A percentile compares a stretch with the other conserved stretches of the same genome.
Conservation (phyloP, 2,888 invertebrate species). For the Cylloceria caligata region DNA sequence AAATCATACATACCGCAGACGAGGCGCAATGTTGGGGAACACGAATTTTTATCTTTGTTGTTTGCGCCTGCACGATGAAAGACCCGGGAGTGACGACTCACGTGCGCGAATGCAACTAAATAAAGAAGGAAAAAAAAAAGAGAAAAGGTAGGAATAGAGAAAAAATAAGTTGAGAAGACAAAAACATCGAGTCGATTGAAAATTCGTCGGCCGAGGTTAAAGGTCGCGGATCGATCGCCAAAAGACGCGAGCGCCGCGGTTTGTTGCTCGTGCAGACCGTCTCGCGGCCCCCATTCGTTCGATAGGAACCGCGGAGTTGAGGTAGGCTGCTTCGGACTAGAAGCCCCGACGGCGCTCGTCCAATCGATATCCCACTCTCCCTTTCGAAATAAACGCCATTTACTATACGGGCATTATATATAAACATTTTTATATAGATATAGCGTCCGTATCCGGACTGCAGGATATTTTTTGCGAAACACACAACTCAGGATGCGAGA, state of each 20-base stretch:
- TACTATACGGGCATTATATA: conserved; percentile 16
- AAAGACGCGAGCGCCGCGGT: conserved; percentile 7
- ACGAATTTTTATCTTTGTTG: conserved; percentile 39
- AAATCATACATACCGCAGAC: conserved; percentile 11
- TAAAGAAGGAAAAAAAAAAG: not conserved
- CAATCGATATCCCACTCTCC: conserved; percentile 79
- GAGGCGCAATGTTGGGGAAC: not conserved
- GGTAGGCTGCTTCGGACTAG: conserved; percentile 55
- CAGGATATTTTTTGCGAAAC: not conserved
- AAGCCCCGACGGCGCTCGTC: conserved; percentile 54
- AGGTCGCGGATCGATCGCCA: conserved; percentile 11
- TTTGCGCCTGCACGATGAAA: conserved; percentile 13
- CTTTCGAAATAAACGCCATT: conserved; percentile 72
- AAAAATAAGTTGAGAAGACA: not conserved
- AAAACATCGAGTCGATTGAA: not conserved
- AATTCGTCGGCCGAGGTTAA: conserved; percentile 2
- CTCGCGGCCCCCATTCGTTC: conserved; percentile 1
- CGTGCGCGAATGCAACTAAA: not conserved
- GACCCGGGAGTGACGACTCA: conserved; percentile 13
- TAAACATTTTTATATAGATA: not conserved
- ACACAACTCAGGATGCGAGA: too few species aligned
- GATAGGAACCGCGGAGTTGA: conserved; percentile 43
- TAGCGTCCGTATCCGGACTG: not conserved
- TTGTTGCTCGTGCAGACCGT: conserved; percentile 31
- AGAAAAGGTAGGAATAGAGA: not conserved